phyloP scores from a whole-genome alignment of 2,797 vertebrate species.

The Scolopax bukidnonensis region DNA sequence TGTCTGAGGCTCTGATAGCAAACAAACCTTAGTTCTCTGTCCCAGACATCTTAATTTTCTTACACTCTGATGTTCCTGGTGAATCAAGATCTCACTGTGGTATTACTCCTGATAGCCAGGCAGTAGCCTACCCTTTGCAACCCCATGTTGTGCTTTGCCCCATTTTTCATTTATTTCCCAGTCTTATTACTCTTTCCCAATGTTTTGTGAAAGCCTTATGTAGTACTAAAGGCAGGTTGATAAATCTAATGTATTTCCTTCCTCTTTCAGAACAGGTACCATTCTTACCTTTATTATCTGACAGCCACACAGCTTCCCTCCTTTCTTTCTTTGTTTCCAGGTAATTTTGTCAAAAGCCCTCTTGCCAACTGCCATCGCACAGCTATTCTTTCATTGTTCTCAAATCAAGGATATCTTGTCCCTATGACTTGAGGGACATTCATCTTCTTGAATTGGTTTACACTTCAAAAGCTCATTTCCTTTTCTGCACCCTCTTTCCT shows the following conservation, averaged over 20 bases:
- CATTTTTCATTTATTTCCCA: neutral
- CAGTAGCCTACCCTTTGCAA: neutral
- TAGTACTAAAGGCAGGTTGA: neutral
- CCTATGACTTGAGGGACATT: neutral
- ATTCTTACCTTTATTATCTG: neutral
- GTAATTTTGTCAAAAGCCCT: neutral
- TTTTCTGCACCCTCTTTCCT: neutral
- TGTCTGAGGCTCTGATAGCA: neutral
- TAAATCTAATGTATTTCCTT: neutral
- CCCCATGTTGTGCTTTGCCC: neutral
- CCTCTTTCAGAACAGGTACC: neutral
- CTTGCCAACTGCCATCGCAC: neutral
- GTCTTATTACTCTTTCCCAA: neutral
- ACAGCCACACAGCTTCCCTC: neutral
- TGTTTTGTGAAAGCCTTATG: neutral
- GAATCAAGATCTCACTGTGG: neutral
- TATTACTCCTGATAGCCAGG: neutral
- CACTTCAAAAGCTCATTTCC: neutral
- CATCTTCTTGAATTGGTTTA: neutral
- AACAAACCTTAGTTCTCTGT: neutral
- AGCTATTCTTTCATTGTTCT: neutral
- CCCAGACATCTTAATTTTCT: neutral
- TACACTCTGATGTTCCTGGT: neutral
- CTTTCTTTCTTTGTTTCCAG: neutral
- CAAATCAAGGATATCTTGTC: neutral